Evolutionary conservation across 2,888 invertebrate genomes (phyloP), one percentile per base, ranked within the genome.

Genomic region (Colletes collaris): DNA sequence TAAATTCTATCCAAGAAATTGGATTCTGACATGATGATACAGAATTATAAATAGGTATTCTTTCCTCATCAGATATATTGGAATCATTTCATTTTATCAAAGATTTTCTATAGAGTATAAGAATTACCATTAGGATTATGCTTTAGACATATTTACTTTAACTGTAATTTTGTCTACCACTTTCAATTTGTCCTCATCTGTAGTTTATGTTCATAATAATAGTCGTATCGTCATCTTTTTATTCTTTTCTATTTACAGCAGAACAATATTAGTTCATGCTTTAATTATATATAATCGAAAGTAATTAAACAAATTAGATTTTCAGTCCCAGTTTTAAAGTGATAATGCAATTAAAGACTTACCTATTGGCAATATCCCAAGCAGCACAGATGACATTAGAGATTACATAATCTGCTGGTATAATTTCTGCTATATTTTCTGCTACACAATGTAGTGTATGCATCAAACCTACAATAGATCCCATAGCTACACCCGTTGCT

Each of bases 11-110:
- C 98, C 98, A 98, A 0, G 95, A 96, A 53, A 98, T 94, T 0
- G 97, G 97, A 86, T 97, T 97, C 85, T 97, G 95, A 4, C 95
- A 95, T 0, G 97, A 97, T 0, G 98, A 97, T 13, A 98, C 97
- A 91, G 95, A 96, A 93, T 98, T 98, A 93, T 97, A 98, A 76
- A 99, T 96, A 0, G 96, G 95, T 40, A 95, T 94, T 37, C 94
- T 93, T 64, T 91, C 91, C 6, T 87, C 19, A 6, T 68, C 44
- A n/a, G 73, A 0, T 74, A 67, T 19, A 35, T 49, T 55, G 7
- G 50, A 8, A 27, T 50, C 1, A 3, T 27, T 58, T 44, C 35
- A 0, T 44, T 60, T 58, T 13, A 10, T 7, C 11, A 44, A 35
- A 27, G 6, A 6, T 19, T 64, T 53, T 11, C 77, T 78, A 16